phyloP scores from a whole-genome alignment of 2,113 vertebrate species.

The Mola mola region DNA sequence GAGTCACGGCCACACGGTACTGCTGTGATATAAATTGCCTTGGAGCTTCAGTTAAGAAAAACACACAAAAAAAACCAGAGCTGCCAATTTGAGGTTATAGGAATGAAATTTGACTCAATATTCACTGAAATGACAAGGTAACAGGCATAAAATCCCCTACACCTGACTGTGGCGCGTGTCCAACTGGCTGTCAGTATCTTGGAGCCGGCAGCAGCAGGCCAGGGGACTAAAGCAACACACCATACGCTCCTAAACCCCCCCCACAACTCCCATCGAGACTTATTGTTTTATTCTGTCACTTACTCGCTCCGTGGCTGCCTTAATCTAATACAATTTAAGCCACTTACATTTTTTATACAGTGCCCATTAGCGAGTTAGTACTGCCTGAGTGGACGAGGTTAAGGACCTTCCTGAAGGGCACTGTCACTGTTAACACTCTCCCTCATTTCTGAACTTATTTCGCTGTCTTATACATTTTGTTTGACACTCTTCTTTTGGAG shows the following conservation, averaged over 20 bases:
- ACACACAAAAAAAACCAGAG: conserved; percentile 38
- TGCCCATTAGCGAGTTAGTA: conserved; percentile 71
- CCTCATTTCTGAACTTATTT: conserved; percentile 37
- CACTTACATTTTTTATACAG: conserved; percentile 76
- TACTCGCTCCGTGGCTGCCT: conserved; percentile 72
- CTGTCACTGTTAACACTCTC: conserved; percentile 42
- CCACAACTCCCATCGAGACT: conserved; percentile 58
- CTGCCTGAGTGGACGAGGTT: conserved; percentile 68
- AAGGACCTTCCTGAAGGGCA: conserved; percentile 78
- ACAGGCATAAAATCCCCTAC: conserved; percentile 61
- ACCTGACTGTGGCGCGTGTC: conserved; percentile 63
- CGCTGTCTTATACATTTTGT: conserved; percentile 16
- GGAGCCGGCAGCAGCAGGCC: conserved; percentile 23
- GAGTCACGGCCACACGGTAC: conserved; percentile 35
- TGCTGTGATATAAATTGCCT: conserved; percentile 51
- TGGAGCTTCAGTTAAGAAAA: conserved; percentile 45
- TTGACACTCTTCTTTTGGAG: conserved; percentile 10
- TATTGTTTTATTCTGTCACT: conserved; percentile 81
- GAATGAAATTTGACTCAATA: conserved; percentile 63
- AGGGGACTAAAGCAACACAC: conserved; percentile 42
- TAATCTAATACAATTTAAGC: conserved; percentile 78
- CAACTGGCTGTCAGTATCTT: conserved; percentile 41
- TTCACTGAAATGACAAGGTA: conserved; percentile 65
- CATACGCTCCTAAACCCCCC: conserved; percentile 18
- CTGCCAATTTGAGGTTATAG: conserved; percentile 46